Percentiles rank a stretch among this genome's conserved stretches.
These are phyloP conservation scores for Hestina assimilis DNA, from an alignment of 1,140 invertebrate genomes.

Conservation along the genomic window DNA sequence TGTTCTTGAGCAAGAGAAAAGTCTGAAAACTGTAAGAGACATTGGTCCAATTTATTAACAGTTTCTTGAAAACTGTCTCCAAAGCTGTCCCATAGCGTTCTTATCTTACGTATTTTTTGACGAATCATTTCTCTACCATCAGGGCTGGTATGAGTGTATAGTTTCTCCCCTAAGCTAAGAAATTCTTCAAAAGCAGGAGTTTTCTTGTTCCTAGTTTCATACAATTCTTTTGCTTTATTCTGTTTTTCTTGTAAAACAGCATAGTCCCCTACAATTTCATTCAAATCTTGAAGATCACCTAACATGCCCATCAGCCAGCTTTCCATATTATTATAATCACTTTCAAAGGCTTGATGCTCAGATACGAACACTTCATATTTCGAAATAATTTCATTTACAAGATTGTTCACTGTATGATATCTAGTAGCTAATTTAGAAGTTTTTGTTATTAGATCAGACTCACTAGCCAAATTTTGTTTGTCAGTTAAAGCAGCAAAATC, in stretches of 20 bases:
- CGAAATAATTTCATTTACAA: conserved; percentile 87
- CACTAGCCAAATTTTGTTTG: conserved; percentile 86
- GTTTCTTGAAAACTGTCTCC: conserved; percentile 89
- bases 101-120: conserved; percentile 90
- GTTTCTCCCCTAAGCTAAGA: conserved; percentile 92
- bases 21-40: conserved; percentile 92
- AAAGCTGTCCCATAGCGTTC: conserved; percentile 92
- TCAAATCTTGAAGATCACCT: conserved; percentile 86
- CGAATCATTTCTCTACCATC: conserved; percentile 95
- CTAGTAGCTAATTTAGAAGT: conserved; percentile 89
- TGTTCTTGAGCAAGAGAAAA: conserved; percentile 93
- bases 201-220: conserved; percentile 89
- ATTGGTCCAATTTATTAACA: conserved; percentile 91
- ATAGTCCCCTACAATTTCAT: conserved; percentile 93
- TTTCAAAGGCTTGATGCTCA: conserved; percentile 91
- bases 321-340: conserved; percentile 86
- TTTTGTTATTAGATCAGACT: conserved; percentile 86
- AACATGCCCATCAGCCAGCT: conserved; percentile 86
- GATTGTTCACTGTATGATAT: conserved; percentile 91
- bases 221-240: conserved; percentile 88
- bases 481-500: conserved; percentile 86
- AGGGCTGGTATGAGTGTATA: conserved; percentile 95
- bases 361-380: conserved; percentile 91
- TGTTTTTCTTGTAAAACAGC: conserved; percentile 91
- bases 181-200: conserved; percentile 91